A percentile compares a stretch with the other conserved stretches of the same genome.
Conservation (phyloP, 2,888 invertebrate species). For the Standfussiana lucernea region DNA sequence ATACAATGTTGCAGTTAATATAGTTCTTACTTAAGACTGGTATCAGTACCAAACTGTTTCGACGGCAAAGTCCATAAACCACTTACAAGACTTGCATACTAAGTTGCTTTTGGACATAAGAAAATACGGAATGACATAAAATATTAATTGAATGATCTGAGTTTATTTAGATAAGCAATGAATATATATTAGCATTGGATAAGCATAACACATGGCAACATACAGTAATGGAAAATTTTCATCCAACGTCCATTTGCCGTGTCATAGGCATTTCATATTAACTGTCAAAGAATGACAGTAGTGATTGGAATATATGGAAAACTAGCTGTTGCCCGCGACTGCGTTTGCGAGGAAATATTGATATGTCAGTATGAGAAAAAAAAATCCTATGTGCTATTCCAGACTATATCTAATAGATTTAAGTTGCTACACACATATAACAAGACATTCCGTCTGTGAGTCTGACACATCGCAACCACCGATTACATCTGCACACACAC, state of each 20-base stretch:
- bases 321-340: no score
- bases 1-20: not conserved
- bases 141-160: not conserved
- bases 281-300: not conserved
- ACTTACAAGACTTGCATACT: constrained; percentile 19
- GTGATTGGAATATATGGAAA: not conserved
- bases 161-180: not conserved
- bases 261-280: not conserved
- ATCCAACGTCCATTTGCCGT: not conserved
- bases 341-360: no score
- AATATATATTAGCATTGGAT: not conserved
- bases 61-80: constrained; percentile 7
- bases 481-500: constrained; percentile 29
- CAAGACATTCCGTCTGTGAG: not conserved
- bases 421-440: no score
- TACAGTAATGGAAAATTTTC: no score
- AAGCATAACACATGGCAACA: not conserved
- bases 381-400: no score
- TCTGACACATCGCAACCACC: constrained; percentile 9
- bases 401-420: no score
- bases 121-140: not conserved
- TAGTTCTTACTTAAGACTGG: constrained; percentile 15
- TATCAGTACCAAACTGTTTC: constrained; percentile 2
- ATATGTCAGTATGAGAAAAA: no score
- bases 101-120: not conserved